Percentiles rank a stretch among this genome's conserved stretches.
Conservation (phyloP, 2,888 invertebrate genomes). For the Keiferia lycopersicella region DNA sequence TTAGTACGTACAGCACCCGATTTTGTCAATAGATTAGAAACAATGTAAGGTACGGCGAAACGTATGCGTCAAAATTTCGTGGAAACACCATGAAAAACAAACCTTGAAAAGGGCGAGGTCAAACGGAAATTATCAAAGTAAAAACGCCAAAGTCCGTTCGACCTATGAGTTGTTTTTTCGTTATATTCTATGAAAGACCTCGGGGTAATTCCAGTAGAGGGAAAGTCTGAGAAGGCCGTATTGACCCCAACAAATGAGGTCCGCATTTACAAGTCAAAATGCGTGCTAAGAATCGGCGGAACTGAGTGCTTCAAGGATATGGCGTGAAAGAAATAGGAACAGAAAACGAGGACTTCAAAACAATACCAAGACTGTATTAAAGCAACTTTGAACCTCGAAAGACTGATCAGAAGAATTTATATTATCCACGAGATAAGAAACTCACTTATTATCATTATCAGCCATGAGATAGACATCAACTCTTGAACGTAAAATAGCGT, state of each 20-base stretch:
- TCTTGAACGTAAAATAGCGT: too few species aligned
- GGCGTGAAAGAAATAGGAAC: constrained; percentile 2
- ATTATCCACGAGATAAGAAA: not conserved
- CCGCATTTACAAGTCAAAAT: constrained; percentile 24
- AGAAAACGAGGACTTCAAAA: not conserved
- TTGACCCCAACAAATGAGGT: constrained; percentile 25
- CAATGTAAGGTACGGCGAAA: not conserved
- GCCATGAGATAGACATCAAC: too few species aligned
- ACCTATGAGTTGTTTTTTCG: constrained; percentile 29
- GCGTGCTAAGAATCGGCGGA: constrained; percentile 25
- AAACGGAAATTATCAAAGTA: constrained; percentile 52
- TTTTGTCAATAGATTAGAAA: not conserved
- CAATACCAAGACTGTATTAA: not conserved
- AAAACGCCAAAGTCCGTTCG: constrained; percentile 40
- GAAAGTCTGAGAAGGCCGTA: constrained; percentile 25
- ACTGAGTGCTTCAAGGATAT: constrained; percentile 24
- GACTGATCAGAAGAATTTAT: not conserved
- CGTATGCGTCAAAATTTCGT: constrained; percentile 44
- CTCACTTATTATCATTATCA: not conserved
- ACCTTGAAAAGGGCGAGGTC: constrained; percentile 62
- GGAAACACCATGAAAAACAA: constrained; percentile 41
- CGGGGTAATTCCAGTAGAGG: constrained; percentile 17
- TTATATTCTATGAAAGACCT: constrained; percentile 27
- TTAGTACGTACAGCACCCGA: not conserved
- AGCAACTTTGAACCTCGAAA: not conserved